A percentile compares a stretch with the other conserved stretches of the same genome.
phyloP scores from a whole-genome alignment of 2,797 vertebrate genomes.

The Pantherophis alleghaniensis region DNA sequence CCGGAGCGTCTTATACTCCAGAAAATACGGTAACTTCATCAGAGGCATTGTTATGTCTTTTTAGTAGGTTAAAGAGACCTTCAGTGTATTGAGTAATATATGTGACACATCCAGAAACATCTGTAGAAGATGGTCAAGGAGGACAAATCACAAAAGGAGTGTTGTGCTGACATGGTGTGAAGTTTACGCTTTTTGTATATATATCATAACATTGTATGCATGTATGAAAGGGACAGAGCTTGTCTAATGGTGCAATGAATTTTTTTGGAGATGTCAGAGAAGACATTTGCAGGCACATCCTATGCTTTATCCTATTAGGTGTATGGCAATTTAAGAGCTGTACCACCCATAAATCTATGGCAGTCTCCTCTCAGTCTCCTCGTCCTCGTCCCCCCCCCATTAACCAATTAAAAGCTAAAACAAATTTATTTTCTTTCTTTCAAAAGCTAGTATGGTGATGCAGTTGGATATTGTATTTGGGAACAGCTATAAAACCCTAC shows the following conservation, averaged over 20 bases:
- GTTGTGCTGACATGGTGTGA: background rate
- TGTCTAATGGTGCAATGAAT: background rate
- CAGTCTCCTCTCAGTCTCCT: background rate
- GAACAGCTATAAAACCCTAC: background rate
- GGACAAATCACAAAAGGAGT: background rate
- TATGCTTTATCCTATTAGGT: background rate
- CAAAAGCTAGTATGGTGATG: background rate
- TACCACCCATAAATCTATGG: background rate
- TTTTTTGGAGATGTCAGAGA: background rate
- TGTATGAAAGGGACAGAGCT: background rate
- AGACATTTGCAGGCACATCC: background rate
- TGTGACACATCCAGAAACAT: background rate
- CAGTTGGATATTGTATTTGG: background rate
- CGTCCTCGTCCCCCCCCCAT: background rate
- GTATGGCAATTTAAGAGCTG: background rate
- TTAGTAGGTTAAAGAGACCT: too few species aligned
- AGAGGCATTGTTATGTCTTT: background rate
- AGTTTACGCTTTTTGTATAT: background rate
- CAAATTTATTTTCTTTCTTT: background rate
- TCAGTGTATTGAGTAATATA: too few species aligned
- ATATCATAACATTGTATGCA: background rate
- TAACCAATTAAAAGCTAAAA: background rate
- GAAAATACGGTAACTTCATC: background rate
- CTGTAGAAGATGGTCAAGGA: background rate
- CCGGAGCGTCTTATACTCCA: too few species aligned